A percentile compares a stretch with the other conserved stretches of the same genome.
phyloP scores from a whole-genome alignment of 2,113 vertebrate species.

The Podiceps cristatus region DNA sequence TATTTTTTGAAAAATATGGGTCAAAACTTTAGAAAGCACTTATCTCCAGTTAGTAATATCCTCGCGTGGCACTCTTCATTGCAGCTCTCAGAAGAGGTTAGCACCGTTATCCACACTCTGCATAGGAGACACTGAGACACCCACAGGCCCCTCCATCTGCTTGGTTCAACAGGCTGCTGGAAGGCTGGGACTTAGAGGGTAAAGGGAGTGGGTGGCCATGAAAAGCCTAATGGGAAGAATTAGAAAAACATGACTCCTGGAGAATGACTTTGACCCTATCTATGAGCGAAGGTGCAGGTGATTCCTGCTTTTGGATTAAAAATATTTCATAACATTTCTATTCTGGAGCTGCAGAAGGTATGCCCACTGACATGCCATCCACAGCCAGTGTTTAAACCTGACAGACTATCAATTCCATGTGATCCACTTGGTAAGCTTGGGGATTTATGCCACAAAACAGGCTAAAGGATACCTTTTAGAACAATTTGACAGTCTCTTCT shows the following conservation, averaged over 20 bases:
- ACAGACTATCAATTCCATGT: background rate
- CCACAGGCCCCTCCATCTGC: background rate
- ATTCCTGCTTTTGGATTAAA: background rate
- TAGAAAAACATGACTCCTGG: background rate
- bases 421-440: background rate
- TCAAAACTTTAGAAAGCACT: background rate
- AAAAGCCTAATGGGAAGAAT: background rate
- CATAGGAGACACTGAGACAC: background rate
- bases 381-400: background rate
- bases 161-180: background rate
- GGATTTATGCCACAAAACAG: background rate
- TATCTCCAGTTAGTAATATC: background rate
- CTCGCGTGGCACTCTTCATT: fast-evolving
- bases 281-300: background rate
- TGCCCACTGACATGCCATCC: fast-evolving
- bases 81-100: background rate
- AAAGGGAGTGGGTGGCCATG: background rate
- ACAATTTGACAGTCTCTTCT: background rate
- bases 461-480: background rate
- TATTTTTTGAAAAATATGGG: background rate
- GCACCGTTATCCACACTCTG: background rate
- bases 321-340: background rate
- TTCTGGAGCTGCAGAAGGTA: background rate
- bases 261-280: background rate
- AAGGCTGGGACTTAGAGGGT: background rate